Evolutionary conservation across 2,113 vertebrate genomes (phyloP).

Genomic region (Turdus rufiventris): DNA sequence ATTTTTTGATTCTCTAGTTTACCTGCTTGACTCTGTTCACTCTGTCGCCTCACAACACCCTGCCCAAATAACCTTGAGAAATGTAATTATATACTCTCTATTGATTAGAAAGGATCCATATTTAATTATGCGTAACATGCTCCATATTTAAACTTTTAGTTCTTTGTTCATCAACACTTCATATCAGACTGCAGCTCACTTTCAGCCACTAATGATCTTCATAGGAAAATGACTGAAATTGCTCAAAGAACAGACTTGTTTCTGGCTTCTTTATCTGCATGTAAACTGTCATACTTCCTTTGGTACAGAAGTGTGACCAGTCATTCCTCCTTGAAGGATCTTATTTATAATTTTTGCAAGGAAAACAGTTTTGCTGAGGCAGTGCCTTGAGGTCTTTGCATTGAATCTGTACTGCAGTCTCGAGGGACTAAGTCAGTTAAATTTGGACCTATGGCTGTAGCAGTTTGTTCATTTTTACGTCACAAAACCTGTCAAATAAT

Average conservation of each 20-base stretch:
- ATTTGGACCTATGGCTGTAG: not conserved
- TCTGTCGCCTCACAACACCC: constrained; percentile 7
- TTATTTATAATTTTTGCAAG: not conserved
- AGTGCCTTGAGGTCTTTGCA: not conserved
- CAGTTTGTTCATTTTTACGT: not conserved
- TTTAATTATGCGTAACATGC: constrained; percentile 65
- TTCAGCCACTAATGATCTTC: constrained; percentile 35
- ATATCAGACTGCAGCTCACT: not conserved
- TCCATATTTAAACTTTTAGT: constrained; percentile 46
- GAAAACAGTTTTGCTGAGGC: not conserved
- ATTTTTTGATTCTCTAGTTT: not conserved
- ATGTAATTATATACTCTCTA: constrained; percentile 54
- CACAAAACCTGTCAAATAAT: not conserved
- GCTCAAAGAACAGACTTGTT: not conserved
- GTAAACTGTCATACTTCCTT: not conserved
- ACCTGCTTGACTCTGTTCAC: not conserved
- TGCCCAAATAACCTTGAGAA: constrained; percentile 68
- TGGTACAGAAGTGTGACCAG: not conserved
- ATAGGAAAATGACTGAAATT: not conserved
- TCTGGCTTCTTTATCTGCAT: not conserved
- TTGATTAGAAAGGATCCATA: constrained; percentile 68
- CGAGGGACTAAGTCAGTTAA: not conserved
- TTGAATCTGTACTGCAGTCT: not conserved
- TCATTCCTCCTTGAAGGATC: not conserved
- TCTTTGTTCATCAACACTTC: constrained; percentile 6